Evolutionary conservation across 1,140 invertebrate species (phyloP), one percentile per base, ranked within the genome.

Genomic region (Drosophila grimshawi): DNA sequence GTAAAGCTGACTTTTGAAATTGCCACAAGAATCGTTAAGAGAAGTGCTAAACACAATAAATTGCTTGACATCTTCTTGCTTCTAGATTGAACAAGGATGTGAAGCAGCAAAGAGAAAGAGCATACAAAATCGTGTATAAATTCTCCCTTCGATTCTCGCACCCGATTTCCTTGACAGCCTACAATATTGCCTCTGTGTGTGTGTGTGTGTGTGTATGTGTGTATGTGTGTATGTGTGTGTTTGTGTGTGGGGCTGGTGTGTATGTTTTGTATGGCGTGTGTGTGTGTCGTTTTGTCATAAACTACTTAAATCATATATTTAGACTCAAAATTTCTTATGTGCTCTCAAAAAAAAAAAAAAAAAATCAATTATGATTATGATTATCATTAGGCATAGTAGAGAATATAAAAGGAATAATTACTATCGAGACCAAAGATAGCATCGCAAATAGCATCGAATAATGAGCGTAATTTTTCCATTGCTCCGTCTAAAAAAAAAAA

Each of bases 391-490:
- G 73, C 76, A 76, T 89, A 89, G 78, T 89, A 88, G 85, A 90
- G 79, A 81, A 89, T 85, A 79, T 82, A 88, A 89, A 81, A 85
- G 81, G 81, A 78, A 89, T 89, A 89, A 89, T 89, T 89, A 89
- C 85, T 89, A 89, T 89, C 85, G 81, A 89, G 85, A 89, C 85
- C 85, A 89, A 89, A 89, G 86, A 89, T 89, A 89, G 85, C 85
- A 89, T 89, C 85, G 86, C 85, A 89, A 66, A 89, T 89, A 89
- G 85, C 85, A 85, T 89, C 85, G 86, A 89, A 89, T 89, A 89
- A 89, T 89, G 85, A 89, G 85, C 85, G 85, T 89, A 89, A 78
- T 89, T 89, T 89, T 89, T 89, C 85, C 85, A 89, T 89, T 76
- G 85, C 78, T 89, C 85, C 85, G 86, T 89, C 85, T 89, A 89